Conservation (phyloP, 2,113 vertebrate species). For the Stercorarius parasiticus region DNA sequence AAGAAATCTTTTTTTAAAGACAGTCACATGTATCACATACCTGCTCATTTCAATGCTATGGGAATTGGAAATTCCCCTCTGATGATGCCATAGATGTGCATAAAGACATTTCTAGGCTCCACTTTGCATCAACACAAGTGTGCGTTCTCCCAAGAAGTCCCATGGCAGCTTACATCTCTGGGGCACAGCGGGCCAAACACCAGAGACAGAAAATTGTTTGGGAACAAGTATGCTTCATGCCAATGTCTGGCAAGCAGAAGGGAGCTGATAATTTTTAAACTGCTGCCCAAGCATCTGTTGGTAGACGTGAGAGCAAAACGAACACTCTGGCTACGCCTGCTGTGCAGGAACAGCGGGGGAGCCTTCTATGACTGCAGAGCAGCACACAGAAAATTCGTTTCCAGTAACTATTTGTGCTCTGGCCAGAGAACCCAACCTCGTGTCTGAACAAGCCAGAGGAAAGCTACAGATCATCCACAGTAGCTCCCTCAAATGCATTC, state of each 20-base stretch:
- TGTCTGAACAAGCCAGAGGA: neutral
- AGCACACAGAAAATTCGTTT: conserved; percentile 13
- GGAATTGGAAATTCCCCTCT: neutral
- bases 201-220: neutral
- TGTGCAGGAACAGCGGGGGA: neutral
- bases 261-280: neutral
- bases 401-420: neutral
- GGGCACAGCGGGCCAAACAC: neutral
- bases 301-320: neutral
- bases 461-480: neutral
- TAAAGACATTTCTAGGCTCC: neutral
- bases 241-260: neutral
- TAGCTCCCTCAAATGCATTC: neutral
- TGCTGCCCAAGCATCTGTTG: conserved; percentile 17
- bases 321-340: neutral
- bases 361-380: neutral
- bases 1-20: neutral
- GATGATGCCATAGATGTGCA: neutral
- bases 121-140: neutral
- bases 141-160: neutral
- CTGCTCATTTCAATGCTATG: neutral
- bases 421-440: neutral
- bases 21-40: neutral
- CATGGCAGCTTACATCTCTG: neutral
- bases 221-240: neutral